phyloP scores from a whole-genome alignment of 2,113 vertebrate genomes.

The Melospiza melodia region DNA sequence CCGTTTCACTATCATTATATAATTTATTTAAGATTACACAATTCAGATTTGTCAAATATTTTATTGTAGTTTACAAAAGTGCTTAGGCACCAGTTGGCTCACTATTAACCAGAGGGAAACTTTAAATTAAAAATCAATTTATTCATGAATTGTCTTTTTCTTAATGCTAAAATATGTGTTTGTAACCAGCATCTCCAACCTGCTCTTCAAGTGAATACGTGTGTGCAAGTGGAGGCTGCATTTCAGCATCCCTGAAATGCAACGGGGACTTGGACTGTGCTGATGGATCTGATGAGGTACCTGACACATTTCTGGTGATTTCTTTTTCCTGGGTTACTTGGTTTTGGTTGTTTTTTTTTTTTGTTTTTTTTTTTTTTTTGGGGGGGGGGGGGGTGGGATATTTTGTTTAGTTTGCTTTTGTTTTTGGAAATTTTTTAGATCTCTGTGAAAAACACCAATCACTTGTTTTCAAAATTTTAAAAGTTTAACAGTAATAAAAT shows the following conservation, averaged over 20 bases:
- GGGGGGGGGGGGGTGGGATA: too few species aligned
- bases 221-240: slow-evolving; percentile 89
- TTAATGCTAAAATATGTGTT: slow-evolving; percentile 56
- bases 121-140: neutral
- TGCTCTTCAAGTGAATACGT: slow-evolving; percentile 94
- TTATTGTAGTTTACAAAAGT: fast-evolving
- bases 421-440: neutral
- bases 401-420: too few species aligned
- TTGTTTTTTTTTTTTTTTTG: too few species aligned
- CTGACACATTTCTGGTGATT: neutral
- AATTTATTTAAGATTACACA: neutral
- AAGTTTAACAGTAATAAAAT: too few species aligned
- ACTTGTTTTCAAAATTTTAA: too few species aligned
- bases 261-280: slow-evolving; percentile 92
- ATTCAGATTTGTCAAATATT: neutral
- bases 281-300: slow-evolving; percentile 96
- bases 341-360: too few species aligned
- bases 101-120: neutral
- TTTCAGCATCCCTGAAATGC: slow-evolving; percentile 89
- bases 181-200: slow-evolving; percentile 83
- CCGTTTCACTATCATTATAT: neutral
- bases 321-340: neutral
- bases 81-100: neutral
- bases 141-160: neutral
- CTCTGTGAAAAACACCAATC: too few species aligned